These are phyloP conservation scores for Eurypyga helias DNA, from an alignment of 2,113 vertebrate genomes.

Conservation along the genomic window DNA sequence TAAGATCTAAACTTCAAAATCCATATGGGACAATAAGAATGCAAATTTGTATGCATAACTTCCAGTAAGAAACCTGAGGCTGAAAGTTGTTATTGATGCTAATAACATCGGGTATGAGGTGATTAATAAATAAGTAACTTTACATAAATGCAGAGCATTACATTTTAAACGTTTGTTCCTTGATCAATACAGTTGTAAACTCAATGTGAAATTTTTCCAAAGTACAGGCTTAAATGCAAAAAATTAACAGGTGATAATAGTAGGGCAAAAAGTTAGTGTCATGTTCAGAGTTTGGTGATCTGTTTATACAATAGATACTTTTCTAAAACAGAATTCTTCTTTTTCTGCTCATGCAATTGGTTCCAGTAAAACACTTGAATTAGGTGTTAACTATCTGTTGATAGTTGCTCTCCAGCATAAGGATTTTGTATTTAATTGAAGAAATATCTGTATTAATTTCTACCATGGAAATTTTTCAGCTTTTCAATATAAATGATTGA, in stretches of 20 bases:
- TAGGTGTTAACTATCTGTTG: constrained; percentile 55
- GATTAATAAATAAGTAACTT: not conserved
- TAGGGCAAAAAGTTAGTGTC: constrained; percentile 65
- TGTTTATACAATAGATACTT: constrained; percentile 82
- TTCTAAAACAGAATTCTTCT: constrained; percentile 85
- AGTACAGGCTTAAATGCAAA: not conserved
- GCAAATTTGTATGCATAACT: not conserved
- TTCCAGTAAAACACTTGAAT: constrained; percentile 61
- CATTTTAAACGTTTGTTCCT: not conserved
- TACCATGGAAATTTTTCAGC: constrained; percentile 70
- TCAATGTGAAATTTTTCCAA: not conserved
- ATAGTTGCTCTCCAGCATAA: constrained; percentile 65
- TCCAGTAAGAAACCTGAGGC: not conserved
- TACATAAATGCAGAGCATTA: not conserved
- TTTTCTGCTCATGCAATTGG: constrained; percentile 70
- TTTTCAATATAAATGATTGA: constrained; percentile 80
- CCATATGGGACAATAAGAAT: not conserved
- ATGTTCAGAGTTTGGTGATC: constrained; percentile 86
- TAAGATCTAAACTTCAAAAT: constrained; percentile 11
- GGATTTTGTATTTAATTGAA: constrained; percentile 71
- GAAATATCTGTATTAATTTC: constrained; percentile 73
- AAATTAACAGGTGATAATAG: not conserved
- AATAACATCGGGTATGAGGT: not conserved
- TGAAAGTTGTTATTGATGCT: not conserved
- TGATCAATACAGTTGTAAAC: not conserved